Base-by-base conservation (phyloP, 2,888 invertebrate genomes). In the Drosophila planitibia region DNA sequence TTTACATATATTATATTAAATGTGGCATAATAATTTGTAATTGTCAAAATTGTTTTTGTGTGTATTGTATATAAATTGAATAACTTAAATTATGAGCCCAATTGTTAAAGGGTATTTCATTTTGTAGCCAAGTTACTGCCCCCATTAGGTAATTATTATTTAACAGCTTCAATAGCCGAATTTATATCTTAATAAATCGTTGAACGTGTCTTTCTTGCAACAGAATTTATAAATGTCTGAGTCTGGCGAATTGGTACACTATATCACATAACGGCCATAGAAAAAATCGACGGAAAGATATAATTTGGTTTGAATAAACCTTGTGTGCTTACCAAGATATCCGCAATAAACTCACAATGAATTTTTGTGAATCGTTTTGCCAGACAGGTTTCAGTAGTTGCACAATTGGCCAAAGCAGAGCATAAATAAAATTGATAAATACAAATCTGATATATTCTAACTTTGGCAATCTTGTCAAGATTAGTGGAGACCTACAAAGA, bases 181-280 rank as follows among this genome's bases (percentile, higher is more conserved):
- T 35, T 12, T 41, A n/a, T 4, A 41, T 41, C 39, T 41, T 19
- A 39, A 39, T 39, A 39, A 39, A 39, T 19, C 39, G 16, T 35
- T 16, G 16, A 35, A 16, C 14, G 37, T 37, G 16, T 37, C 5
- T 39, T 39, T 39, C 19, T 39, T 19, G 39, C 19, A 7, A 19
- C 19, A 39, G 39, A 39, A 39, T 9, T 39, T 9, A 39, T 19
- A 19, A 39, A 19, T 39, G 39, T 9, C 19, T 2, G 19, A 10
- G 39, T 9, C 4, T 19, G 9, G 9, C 2, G 0, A 19, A 19
- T 41, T n/a, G 6, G 12, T 5, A 1, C 0, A n/a, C 5, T 44
- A 7, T 22, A 7, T 4, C 3, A 14, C 6, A 22, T 14, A 3
- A 3, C 14, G 6, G 44, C 3, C 22, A 44, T 14, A 1, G 3